Percentiles rank a stretch among this genome's conserved stretches.
Evolutionary conservation across 2,888 invertebrate species (phyloP).

Genomic region (Chrysolina oricalcia): DNA sequence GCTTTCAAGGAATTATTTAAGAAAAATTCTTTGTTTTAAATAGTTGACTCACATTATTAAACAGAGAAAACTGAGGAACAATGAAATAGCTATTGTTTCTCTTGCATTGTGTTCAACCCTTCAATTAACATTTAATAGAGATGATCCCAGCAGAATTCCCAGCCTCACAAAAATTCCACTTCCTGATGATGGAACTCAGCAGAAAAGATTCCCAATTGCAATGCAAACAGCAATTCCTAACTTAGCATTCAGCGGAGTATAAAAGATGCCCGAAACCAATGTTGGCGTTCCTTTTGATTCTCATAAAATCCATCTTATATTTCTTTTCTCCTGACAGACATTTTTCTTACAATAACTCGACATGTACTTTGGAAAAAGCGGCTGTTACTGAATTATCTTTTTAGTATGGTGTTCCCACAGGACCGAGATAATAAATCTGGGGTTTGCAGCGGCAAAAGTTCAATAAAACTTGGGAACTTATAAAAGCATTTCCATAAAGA

Average conservation of each 20-base stretch:
- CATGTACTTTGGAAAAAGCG: conserved; percentile 34
- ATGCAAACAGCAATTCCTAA: not conserved
- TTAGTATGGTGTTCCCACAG: conserved; percentile 26
- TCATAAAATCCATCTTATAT: conserved; percentile 27
- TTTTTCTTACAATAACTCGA: conserved; percentile 22
- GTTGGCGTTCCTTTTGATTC: conserved; percentile 19
- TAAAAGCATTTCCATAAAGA: conserved; percentile 38
- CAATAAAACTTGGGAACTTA: conserved; percentile 34
- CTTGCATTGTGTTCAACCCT: too few relatives aligned
- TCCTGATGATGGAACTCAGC: not conserved
- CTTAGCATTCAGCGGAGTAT: conserved; percentile 1
- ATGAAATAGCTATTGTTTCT: too few relatives aligned
- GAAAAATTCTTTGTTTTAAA: too few relatives aligned
- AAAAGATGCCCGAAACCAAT: conserved; percentile 3
- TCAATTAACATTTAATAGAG: too few relatives aligned
- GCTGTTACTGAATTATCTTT: conserved; percentile 39
- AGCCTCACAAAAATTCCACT: not conserved
- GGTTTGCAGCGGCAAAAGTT: conserved; percentile 29
- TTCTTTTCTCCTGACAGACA: conserved; percentile 25
- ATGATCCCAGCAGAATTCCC: too few relatives aligned
- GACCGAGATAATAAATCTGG: conserved; percentile 33
- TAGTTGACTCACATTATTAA: too few relatives aligned
- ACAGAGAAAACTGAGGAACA: too few relatives aligned
- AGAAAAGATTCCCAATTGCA: not conserved
- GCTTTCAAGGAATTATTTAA: too few relatives aligned